Percentiles rank a stretch among this genome's conserved stretches.
Evolutionary conservation across 2,888 invertebrate genomes (phyloP).

Genomic region (Corbicula japonica): DNA sequence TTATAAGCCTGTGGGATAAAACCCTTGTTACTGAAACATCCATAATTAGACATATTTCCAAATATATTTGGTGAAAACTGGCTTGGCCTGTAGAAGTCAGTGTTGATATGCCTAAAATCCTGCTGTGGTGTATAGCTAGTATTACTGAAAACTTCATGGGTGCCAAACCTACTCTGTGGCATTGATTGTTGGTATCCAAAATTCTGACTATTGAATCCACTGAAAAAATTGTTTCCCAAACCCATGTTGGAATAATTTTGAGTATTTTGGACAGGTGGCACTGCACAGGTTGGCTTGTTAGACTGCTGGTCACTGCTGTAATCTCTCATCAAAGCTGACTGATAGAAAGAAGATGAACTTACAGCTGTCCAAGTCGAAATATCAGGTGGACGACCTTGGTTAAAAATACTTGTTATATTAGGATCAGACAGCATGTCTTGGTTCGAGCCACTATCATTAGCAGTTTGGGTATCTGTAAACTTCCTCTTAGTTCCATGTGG

Average conservation of each 20-base stretch:
- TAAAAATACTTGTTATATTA: conserved; percentile 17
- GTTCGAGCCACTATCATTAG: not conserved
- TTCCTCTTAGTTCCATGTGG: conserved; percentile 22
- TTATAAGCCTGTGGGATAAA: no score
- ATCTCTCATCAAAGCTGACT: not conserved
- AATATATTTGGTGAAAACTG: no score
- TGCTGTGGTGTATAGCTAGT: no score
- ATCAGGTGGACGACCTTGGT: conserved; percentile 56
- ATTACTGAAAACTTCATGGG: no score
- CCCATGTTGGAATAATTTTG: not conserved
- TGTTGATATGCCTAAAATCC: no score
- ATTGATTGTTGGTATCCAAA: not conserved
- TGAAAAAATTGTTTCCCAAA: not conserved
- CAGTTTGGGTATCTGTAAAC: conserved; percentile 5
- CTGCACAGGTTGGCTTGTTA: conserved; percentile 51
- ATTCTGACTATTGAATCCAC: not conserved
- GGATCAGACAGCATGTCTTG: conserved; percentile 1
- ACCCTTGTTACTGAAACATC: no score
- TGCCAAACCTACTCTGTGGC: no score
- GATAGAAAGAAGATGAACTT: conserved; percentile 8
- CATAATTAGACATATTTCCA: no score
- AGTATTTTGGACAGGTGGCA: conserved; percentile 37
- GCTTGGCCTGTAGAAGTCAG: no score
- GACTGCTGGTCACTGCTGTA: not conserved
- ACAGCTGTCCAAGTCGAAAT: conserved; percentile 57